These are phyloP conservation scores for Macrostomum cliftonense DNA, from an alignment of 2,888 invertebrate species.

Conservation along the genomic window DNA sequence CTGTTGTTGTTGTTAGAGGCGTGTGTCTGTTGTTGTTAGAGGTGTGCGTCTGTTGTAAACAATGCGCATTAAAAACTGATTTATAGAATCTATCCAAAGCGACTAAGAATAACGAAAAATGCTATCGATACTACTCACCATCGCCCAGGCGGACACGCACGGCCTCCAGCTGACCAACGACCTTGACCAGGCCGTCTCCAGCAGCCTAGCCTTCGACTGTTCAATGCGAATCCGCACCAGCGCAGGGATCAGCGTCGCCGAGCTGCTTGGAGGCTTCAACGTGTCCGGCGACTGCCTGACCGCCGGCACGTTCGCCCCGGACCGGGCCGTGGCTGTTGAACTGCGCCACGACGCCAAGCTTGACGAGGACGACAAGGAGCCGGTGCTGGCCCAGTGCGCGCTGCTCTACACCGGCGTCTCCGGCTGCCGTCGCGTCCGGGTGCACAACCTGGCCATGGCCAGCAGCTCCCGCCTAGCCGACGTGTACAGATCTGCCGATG, in stretches of 20 bases:
- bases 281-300: slow-evolving; percentile 97
- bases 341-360: slow-evolving; percentile 97
- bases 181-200: slow-evolving; percentile 56
- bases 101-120: no score
- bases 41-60: no score
- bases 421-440: slow-evolving; percentile 70
- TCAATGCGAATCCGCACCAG: slow-evolving; percentile 86
- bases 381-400: slow-evolving; percentile 50
- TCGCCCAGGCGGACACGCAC: slow-evolving; percentile 66
- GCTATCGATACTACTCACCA: no score
- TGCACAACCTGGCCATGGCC: slow-evolving; percentile 70
- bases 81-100: no score
- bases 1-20: no score
- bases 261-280: slow-evolving; percentile 86
- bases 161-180: slow-evolving; percentile 69
- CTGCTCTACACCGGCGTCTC: slow-evolving; percentile 59
- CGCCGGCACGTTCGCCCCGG: slow-evolving; percentile 61
- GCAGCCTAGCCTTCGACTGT: slow-evolving; percentile 77
- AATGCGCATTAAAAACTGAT: no score
- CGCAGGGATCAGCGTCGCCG: slow-evolving; percentile 67
- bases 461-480: slow-evolving; percentile 79
- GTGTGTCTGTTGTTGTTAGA: no score
- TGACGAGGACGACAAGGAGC: slow-evolving; percentile 75
- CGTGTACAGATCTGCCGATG: slow-evolving; percentile 73
- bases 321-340: slow-evolving; percentile 68